phyloP scores from a whole-genome alignment of 1,140 invertebrate species.

The Camponotus pennsylvanicus region DNA sequence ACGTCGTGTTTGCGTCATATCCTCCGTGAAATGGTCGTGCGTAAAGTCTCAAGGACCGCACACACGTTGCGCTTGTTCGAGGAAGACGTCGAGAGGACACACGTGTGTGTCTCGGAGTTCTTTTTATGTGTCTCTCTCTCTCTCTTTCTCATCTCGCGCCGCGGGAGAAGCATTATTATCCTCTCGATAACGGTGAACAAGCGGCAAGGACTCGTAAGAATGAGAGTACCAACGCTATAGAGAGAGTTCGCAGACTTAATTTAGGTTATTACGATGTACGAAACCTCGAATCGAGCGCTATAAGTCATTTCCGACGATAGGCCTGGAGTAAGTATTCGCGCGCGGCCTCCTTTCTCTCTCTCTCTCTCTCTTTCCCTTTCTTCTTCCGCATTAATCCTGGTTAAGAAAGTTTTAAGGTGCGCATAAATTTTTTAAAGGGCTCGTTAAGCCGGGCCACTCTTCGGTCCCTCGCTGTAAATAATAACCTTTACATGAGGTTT shows the following conservation, averaged over 20 bases:
- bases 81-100: conserved; percentile 32
- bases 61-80: conserved; percentile 36
- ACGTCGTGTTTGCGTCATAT: conserved; percentile 44
- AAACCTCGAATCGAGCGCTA: conserved; percentile 49
- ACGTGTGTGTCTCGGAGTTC: conserved; percentile 31
- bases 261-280: conserved; percentile 73
- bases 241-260: conserved; percentile 65
- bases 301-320: conserved; percentile 74
- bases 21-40: conserved; percentile 15
- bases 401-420: conserved; percentile 64
- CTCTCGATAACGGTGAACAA: conserved; percentile 65
- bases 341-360: conserved; percentile 27
- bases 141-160: conserved; percentile 30
- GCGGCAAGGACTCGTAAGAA: conserved; percentile 29
- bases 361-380: not conserved
- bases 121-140: conserved; percentile 20
- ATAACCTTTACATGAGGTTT: conserved; percentile 33
- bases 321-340: conserved; percentile 56
- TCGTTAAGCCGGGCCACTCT: conserved; percentile 37
- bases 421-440: conserved; percentile 66
- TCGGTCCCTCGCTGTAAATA: conserved; percentile 24
- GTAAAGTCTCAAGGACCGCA: conserved; percentile 52
- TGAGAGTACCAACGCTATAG: not conserved
- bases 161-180: conserved; percentile 58
- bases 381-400: conserved; percentile 60